These are phyloP conservation scores for Ormyrus labotus DNA, from an alignment of 2,888 invertebrate species.

Conservation along the genomic window DNA sequence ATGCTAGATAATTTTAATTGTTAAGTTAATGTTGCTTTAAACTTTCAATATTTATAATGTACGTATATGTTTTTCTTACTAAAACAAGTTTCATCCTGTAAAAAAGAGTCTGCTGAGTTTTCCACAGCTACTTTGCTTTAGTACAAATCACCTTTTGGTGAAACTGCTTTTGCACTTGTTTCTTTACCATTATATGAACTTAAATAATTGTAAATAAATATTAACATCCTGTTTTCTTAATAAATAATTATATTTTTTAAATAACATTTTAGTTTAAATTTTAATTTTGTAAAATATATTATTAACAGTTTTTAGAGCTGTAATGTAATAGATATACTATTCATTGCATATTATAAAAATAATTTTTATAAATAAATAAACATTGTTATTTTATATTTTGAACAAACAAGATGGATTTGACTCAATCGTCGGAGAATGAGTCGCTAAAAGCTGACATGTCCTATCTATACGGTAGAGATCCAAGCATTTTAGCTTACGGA, in stretches of 20 bases:
- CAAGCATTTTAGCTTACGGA: constrained; percentile 70
- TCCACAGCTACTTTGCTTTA: too few species aligned
- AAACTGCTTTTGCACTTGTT: too few species aligned
- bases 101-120: too few species aligned
- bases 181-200: too few species aligned
- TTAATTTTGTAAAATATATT: too few species aligned
- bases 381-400: constrained; percentile 12
- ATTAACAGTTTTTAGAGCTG: too few species aligned
- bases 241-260: too few species aligned
- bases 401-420: constrained; percentile 44
- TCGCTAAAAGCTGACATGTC: constrained; percentile 62
- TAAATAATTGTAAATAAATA: too few species aligned
- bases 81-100: constrained; percentile 23
- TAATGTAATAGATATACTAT: too few species aligned
- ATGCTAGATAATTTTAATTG: neutral
- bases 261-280: too few species aligned
- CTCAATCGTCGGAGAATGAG: constrained; percentile 52
- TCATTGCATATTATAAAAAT: neutral
- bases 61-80: neutral
- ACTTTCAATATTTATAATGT: neutral
- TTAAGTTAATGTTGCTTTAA: neutral
- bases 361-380: constrained; percentile 16
- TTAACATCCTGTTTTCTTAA: too few species aligned
- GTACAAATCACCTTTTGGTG: too few species aligned
- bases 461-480: constrained; percentile 70